A percentile compares a stretch with the other conserved stretches of the same genome.
Evolutionary conservation across 2,888 invertebrate genomes (phyloP).

Genomic region (Myopa tessellatipennis): DNA sequence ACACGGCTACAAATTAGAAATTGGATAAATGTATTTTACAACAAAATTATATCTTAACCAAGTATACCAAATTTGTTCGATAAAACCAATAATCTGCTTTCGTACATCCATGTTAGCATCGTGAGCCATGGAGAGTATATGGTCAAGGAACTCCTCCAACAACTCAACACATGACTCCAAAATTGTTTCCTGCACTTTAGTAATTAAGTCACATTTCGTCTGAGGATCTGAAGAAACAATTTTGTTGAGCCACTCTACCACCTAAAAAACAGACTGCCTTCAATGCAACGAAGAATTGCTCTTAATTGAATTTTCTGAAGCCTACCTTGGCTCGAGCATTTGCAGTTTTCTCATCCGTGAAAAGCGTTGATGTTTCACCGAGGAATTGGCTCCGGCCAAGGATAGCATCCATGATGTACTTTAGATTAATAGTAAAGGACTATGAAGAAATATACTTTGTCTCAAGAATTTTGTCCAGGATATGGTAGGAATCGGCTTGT

Average conservation of each 20-base stretch:
- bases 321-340: slow-evolving; percentile 64
- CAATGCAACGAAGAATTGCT: not conserved
- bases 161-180: slow-evolving; percentile 82
- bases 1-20: slow-evolving; percentile 77
- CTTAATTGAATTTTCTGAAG: not conserved
- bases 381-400: slow-evolving; percentile 64
- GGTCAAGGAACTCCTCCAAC: slow-evolving; percentile 88
- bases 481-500: no score
- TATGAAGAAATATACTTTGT: no score
- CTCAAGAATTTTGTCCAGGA: no score
- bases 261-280: slow-evolving; percentile 52
- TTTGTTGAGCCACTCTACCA: slow-evolving; percentile 67
- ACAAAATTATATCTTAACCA: not conserved
- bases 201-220: slow-evolving; percentile 69
- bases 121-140: slow-evolving; percentile 85
- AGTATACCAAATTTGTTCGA: slow-evolving; percentile 90
- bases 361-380: slow-evolving; percentile 65
- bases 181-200: slow-evolving; percentile 88
- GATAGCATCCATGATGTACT: slow-evolving; percentile 61
- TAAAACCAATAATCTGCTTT: slow-evolving; percentile 88
- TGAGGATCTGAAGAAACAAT: slow-evolving; percentile 54
- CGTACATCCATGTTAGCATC: slow-evolving; percentile 87
- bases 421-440: no score
- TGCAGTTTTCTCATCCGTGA: slow-evolving; percentile 66
- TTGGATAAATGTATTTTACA: not conserved